Base-by-base conservation (phyloP, 2,888 invertebrate genomes). In the Dilophus febrilis region DNA sequence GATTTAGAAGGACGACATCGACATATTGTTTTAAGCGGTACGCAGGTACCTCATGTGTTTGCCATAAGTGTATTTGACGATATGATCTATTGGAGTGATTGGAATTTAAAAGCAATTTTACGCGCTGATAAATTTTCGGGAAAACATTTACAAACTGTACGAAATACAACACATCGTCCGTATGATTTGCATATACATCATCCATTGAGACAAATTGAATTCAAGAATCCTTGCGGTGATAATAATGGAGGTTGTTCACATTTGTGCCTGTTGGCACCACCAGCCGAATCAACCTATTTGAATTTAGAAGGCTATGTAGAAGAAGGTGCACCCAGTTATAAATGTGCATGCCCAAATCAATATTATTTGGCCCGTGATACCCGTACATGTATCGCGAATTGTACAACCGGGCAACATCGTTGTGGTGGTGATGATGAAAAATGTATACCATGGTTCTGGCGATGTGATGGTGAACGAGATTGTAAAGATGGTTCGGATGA, bases 211-310 rank as follows among this genome's bases (percentile, higher is more conserved):
- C 95, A 95, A 54, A 60, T 86, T 29, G 74, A 82, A 0, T 88
- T 84, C 53, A 65, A 70, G 2, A 92, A 95, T 64, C 95, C 97
- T 0, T 98, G 97, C 55, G 86, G 82, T 1, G 66, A 67, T 2
- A 82, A 88, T 55, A 97, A 98, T 55, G 95, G 94, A 17, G 91
- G 90, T 4, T 98, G 97, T 55, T 88, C 91, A 0, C 95, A 97
- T 65, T 70, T 97, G 6, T 97, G 97, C 55, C 66, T 98, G 19
- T 77, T 98, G 33, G 76, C 88, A 1, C 88, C 92, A 13, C 82
- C 81, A 0, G 71, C 70, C 35, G 77, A 74, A 30, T 80, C 81
- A 2, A 78, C 78, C 38, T 83, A 83, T 55, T 56, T 82, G 8
- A 77, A 78, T 51, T 74, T 81, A 35, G 80, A 82, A 48, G 81